These are phyloP conservation scores for Leptatherina wallacei DNA, from an alignment of 2,797 vertebrate genomes.

Conservation along the genomic window DNA sequence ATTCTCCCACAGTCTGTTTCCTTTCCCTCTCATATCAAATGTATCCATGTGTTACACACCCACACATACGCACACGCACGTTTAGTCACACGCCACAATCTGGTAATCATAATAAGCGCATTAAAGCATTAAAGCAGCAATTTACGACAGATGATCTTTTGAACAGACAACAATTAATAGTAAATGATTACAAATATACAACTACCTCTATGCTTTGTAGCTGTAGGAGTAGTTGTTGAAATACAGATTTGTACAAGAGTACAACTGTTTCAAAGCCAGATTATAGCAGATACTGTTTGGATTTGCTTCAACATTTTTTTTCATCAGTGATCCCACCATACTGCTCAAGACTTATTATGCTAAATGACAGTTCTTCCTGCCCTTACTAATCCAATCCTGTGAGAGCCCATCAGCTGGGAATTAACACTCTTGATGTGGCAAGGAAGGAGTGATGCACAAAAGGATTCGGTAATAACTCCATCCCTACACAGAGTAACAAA, in stretches of 20 bases:
- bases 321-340: conserved; percentile 56
- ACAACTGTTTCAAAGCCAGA: conserved; percentile 28
- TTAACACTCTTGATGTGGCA: conserved; percentile 56
- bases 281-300: conserved; percentile 31
- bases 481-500: conserved; percentile 25
- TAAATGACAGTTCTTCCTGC: conserved; percentile 64
- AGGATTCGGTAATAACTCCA: conserved; percentile 52
- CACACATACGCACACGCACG: conserved; percentile 35
- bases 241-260: conserved; percentile 31
- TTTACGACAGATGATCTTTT: conserved; percentile 67
- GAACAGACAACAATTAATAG: conserved; percentile 62
- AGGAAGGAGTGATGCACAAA: conserved; percentile 47
- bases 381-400: conserved; percentile 62
- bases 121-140: conserved; percentile 61
- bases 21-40: conserved; percentile 69
- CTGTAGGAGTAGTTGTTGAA: conserved; percentile 38
- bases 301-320: conserved; percentile 46
- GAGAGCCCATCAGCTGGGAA: conserved; percentile 62
- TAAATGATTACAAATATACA: conserved; percentile 55
- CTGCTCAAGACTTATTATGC: conserved; percentile 65
- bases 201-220: conserved; percentile 32
- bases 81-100: conserved; percentile 51
- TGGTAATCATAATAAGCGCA: conserved; percentile 70
- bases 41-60: conserved; percentile 72
- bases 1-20: conserved; percentile 69